phyloP scores from a whole-genome alignment of 2,113 vertebrate genomes.

The Arvicanthis niloticus region DNA sequence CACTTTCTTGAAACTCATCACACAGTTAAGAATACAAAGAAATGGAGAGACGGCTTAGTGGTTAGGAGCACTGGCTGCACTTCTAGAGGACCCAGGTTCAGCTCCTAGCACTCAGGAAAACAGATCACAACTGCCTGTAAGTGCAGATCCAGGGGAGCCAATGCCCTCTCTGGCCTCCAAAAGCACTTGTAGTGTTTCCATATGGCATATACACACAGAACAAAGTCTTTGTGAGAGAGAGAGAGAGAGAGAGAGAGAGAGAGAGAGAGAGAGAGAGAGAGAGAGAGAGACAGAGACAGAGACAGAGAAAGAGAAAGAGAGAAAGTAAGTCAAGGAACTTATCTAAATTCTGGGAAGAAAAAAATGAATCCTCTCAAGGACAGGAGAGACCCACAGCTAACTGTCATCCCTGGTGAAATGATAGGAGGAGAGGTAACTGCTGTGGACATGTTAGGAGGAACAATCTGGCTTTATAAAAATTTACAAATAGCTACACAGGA shows the following conservation, averaged over 20 bases:
- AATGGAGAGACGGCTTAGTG: background rate
- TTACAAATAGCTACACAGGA: background rate
- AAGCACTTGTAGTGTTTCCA: background rate
- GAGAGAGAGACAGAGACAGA: rapidly evolving
- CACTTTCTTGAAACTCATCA: constrained; percentile 45
- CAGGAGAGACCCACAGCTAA: background rate
- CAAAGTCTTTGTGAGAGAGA: background rate
- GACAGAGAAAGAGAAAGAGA: too few species aligned
- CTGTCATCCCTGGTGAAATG: background rate
- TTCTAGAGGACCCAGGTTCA: background rate
- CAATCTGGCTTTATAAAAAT: background rate
- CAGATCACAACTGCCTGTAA: background rate
- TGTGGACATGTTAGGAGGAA: background rate
- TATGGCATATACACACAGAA: background rate
- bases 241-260: too few species aligned
- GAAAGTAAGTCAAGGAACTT: too few species aligned
- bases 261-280: background rate
- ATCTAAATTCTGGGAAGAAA: constrained; percentile 34
- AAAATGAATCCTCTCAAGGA: background rate
- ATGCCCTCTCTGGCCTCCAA: background rate
- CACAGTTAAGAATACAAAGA: constrained; percentile 39
- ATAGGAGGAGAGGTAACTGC: background rate
- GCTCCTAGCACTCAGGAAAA: background rate
- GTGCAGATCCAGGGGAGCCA: background rate
- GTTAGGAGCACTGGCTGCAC: background rate